Base-by-base conservation (phyloP, 1,140 invertebrate species). In the Drosophila ercepeae region DNA sequence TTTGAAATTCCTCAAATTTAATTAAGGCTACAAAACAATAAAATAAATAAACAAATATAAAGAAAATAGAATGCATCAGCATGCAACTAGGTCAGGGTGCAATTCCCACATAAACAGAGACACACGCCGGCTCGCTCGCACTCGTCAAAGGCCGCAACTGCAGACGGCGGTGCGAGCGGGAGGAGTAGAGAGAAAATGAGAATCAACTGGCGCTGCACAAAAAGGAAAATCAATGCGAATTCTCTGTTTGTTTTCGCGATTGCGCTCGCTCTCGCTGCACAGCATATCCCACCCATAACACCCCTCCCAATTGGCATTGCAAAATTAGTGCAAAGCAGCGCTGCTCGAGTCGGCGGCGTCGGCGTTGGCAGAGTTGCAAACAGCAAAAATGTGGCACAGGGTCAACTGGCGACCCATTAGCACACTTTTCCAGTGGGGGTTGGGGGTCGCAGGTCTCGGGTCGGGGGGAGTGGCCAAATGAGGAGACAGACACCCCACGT, bases 81-180 rank as follows among this genome's bases (percentile, higher is more conserved):
- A 78, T 78, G 77, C 69, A 90, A 90, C 63, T 90, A 77, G 89
- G 89, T 90, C 89, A 90, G 89, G 89, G 89, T 82, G 72, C 77
- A 90, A 60, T 48, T 63, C 46, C 44, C 51, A 76, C 53, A 21
- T 13, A 52, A 32, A 75, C 34, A 60, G 25, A 60, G 25, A 29
- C 36, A 21, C 39, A 8, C 8, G 6, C 39, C 8, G 3, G 16
- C 39, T 9, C 8, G 39, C 39, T 16, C 3, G 7, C 39, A 42
- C 16, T 18, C 19, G 7, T 2, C 18, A 2, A 7, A 4, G 29
- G 5, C 39, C 14, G 16, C 1, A 7, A 42, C 16, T 42, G 39
- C 16, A 42, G 2, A n/a, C 11, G 39, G 39, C 23, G 23, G 25
- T 34, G 53, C 46, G 44, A 48, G 32, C n/a, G n/a, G n/a, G n/a